Base-by-base conservation (phyloP, 2,797 vertebrate genomes). In the Yasuhikotakia modesta region DNA sequence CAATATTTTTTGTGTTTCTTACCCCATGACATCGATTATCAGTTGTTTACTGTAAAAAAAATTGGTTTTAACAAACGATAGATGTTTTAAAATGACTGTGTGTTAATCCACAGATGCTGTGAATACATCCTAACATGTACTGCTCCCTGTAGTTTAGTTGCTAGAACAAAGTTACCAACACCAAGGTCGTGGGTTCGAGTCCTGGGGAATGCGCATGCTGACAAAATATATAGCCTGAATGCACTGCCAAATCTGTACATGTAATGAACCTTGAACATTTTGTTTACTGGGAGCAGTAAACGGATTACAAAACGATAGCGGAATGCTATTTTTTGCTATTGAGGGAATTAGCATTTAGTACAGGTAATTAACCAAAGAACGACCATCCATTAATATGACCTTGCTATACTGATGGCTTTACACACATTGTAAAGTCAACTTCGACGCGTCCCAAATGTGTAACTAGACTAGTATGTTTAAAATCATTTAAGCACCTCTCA, bases 391-490 rank as follows among this genome's bases (percentile, higher is more conserved):
- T 78, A 73, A 67, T 24, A 69, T 80, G 79, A 85, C 85, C 82
- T 86, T 85, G 77, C 64, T 75, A 60, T 77, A 71, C 39, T 64
- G 70, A 85, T 80, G 78, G 72, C 74, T 74, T 70, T 66, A 68
- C 70, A 57, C 63, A 81, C 76, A 76, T 50, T 69, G 39, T 72
- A 76, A 72, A 77, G 77, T 82, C 78, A 75, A 78, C 76, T 81
- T 30, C 16, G 39, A 67, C 43, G 55, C 58, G 27, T 79, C 80
- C 65, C 69, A 76, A 81, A 75, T 82, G 79, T 84, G 79, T 81
- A 83, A 79, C 69, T 87, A 79, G 88, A 89, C 83, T 6, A 85
- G 88, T 90, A 89, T 85, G 87, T 90, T 92, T 92, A 89, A 77
- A 86, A 79, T 83, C 84, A 86, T 89, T 86, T 86, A 87, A 89